Evolutionary conservation across 2,113 vertebrate genomes (phyloP).

Genomic region (Tachysurus vachellii): DNA sequence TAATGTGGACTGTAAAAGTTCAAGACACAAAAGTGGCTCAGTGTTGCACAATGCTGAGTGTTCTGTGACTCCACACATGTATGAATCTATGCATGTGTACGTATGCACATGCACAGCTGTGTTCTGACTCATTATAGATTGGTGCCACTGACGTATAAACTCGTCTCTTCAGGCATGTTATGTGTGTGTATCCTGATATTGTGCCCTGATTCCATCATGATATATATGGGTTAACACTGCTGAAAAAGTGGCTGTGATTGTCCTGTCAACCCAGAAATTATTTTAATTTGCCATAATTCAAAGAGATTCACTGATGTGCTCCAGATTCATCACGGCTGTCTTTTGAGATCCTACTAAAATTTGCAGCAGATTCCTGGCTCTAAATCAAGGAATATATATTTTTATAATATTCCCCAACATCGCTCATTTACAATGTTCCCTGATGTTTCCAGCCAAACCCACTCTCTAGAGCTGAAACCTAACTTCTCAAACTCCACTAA

Average conservation of each 20-base stretch:
- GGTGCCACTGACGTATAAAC: not conserved
- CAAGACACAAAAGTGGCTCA: slow-evolving; percentile 35
- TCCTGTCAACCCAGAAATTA: not conserved
- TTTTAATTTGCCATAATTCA: not conserved
- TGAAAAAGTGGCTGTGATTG: not conserved
- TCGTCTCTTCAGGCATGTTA: not conserved
- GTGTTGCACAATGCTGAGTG: slow-evolving; percentile 35
- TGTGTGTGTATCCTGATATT: not conserved
- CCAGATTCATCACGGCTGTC: not conserved
- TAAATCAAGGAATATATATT: not conserved
- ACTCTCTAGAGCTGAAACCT: not conserved
- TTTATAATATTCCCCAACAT: not conserved
- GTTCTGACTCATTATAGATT: too few relatives aligned
- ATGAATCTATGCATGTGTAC: not conserved
- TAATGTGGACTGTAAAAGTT: slow-evolving; percentile 38
- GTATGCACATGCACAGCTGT: not conserved
- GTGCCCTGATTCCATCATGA: not conserved
- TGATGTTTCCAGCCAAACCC: not conserved
- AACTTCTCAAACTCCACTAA: not conserved
- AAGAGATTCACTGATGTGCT: not conserved
- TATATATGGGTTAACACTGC: not conserved
- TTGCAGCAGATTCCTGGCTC: not conserved
- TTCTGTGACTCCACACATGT: not conserved
- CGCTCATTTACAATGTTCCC: not conserved
- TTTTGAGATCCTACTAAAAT: not conserved